phyloP scores from a whole-genome alignment of 2,113 vertebrate genomes.

The Dolichotis patagonum region DNA sequence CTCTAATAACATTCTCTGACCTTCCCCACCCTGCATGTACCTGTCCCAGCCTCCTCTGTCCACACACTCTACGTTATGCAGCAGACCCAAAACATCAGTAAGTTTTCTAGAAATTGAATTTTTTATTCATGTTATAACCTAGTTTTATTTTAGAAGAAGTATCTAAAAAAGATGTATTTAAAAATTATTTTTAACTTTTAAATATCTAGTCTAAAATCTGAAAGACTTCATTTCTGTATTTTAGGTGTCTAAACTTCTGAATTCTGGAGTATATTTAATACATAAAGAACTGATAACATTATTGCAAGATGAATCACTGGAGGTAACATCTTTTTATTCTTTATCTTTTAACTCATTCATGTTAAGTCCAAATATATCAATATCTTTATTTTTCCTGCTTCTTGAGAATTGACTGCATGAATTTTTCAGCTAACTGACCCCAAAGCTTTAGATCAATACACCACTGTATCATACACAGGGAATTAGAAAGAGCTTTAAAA shows the following conservation, averaged over 20 bases:
- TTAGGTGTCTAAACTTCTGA: constrained; percentile 95
- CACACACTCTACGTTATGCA: fast-evolving
- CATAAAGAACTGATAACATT: constrained; percentile 94
- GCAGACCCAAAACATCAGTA: neutral
- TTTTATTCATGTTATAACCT: neutral
- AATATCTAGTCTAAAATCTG: constrained; percentile 65
- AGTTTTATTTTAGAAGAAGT: constrained; percentile 49
- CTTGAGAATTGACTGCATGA: neutral
- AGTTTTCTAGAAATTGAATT: constrained; percentile 2
- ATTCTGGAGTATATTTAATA: constrained; percentile 92
- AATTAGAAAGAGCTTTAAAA: neutral
- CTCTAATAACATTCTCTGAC: neutral
- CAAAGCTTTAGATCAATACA: neutral
- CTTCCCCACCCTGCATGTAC: fast-evolving
- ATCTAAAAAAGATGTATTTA: constrained; percentile 12
- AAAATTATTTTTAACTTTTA: neutral
- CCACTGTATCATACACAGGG: neutral
- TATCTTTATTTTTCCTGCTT: neutral
- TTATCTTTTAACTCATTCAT: constrained; percentile 68
- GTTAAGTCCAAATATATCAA: neutral
- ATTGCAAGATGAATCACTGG: constrained; percentile 95
- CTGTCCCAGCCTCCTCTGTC: neutral
- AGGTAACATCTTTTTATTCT: constrained; percentile 89
- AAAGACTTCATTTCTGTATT: constrained; percentile 76
- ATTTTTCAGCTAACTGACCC: neutral